Evolutionary conservation across 2,888 invertebrate genomes (phyloP), one percentile per base, ranked within the genome.

Genomic region (Odontomyia ornata): DNA sequence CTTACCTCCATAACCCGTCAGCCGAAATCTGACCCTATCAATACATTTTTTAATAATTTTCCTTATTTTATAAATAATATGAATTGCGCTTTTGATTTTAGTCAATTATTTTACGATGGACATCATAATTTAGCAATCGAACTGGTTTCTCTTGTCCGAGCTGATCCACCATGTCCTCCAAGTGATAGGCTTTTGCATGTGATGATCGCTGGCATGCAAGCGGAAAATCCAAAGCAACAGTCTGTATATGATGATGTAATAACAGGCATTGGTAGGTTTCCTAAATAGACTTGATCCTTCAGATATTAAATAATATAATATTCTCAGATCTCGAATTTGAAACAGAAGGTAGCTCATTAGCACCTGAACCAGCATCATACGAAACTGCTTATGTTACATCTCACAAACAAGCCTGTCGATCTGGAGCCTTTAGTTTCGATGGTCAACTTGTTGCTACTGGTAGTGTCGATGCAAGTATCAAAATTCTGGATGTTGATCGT

Each of bases 311-410:
- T 15, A 57, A 67, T 7, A 30, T 7, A 67, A 56, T 1, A 80
- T 30, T 72, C 82, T 15, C 85, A 89, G 99, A 99, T 87, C 87
- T 99, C 79, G 99, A 99, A 86, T 98, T 93, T 86, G 98, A 99
- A 85, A 97, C 98, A 73, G 99, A 99, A 85, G 95, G 96, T 0
- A 93, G 93, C 5, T 93, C 95, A 0, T 90, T 96, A 18, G 97
- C 99, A 0, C 98, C 99, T 0, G 99, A 99, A 85, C 98, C 98
- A 0, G 96, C 97, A 0, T 91, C 96, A 11, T 99, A 99, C 84
- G 99, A 99, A 88, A 99, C 99, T 0, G 98, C 98, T 0, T 99
- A 99, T 84, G 97, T 99, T 46, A 99, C 99, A 1, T 96, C 98
- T 2, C 99, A 99, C 87, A 99, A 99, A 88, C 97, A 95, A 82